These are phyloP conservation scores for Petrocephalus microphthalmus DNA, from an alignment of 2,113 vertebrate genomes.

Conservation along the genomic window DNA sequence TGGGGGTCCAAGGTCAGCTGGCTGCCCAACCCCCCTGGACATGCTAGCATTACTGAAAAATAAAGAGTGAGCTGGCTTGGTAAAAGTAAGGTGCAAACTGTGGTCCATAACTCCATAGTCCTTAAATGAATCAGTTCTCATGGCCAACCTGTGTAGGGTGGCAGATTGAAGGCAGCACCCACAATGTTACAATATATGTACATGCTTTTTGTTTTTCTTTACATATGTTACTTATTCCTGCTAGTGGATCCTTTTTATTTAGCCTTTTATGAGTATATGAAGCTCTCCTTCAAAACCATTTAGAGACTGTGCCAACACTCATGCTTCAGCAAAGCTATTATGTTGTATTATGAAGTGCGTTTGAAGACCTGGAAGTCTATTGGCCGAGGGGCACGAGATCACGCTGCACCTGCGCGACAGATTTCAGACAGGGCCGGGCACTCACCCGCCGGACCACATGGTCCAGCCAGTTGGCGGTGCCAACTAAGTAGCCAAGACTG, in stretches of 20 bases:
- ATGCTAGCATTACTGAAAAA: too few relatives aligned
- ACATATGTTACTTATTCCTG: neutral
- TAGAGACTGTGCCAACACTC: neutral
- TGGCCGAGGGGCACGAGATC: neutral
- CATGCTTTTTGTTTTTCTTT: neutral
- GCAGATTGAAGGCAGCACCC: too few relatives aligned
- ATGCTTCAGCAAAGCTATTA: neutral
- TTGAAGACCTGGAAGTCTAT: neutral
- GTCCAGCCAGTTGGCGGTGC: conserved; percentile 18
- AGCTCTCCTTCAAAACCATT: neutral
- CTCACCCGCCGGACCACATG: conserved; percentile 32
- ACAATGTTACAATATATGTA: neutral
- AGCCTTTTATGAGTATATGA: neutral
- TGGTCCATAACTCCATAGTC: too few relatives aligned
- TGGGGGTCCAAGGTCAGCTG: too few relatives aligned
- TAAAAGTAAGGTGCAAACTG: too few relatives aligned
- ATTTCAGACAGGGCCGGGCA: neutral
- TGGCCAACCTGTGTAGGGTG: too few relatives aligned
- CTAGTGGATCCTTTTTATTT: neutral
- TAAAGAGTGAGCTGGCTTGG: too few relatives aligned
- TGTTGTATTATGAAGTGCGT: neutral
- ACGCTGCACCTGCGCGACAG: conserved; percentile 13
- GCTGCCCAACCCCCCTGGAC: too few relatives aligned
- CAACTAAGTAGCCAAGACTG: conserved; percentile 17
- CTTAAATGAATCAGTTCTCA: too few relatives aligned